Conservation (phyloP, 2,888 invertebrate genomes). For the Autographa gamma region DNA sequence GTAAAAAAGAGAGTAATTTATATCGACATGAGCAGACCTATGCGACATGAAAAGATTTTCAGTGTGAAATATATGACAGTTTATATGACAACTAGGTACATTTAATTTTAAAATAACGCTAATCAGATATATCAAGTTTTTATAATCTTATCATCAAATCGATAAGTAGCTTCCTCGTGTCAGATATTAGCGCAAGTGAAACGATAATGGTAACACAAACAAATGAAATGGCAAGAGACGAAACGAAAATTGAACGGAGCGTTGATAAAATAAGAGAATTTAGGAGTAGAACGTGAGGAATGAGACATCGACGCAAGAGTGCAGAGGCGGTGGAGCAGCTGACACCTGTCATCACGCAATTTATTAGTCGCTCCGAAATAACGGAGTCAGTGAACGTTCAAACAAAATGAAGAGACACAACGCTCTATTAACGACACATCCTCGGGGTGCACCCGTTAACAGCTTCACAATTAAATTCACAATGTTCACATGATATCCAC, state of each 20-base stretch:
- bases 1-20: conserved; percentile 36
- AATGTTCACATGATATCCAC: conserved; percentile 65
- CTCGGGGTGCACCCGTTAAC: conserved; percentile 78
- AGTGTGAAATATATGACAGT: conserved; percentile 28
- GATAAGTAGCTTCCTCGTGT: conserved; percentile 53
- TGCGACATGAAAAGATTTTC: conserved; percentile 26
- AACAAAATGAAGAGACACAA: conserved; percentile 87
- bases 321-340: conserved; percentile 89
- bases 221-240: conserved; percentile 82
- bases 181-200: conserved; percentile 72
- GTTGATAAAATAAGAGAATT: conserved; percentile 89
- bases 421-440: conserved; percentile 87
- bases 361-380: conserved; percentile 88
- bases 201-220: conserved; percentile 78
- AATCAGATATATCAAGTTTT: conserved; percentile 24
- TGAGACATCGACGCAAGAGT: conserved; percentile 89
- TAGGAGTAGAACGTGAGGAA: conserved; percentile 88
- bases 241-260: conserved; percentile 87
- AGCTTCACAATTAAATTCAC: conserved; percentile 79
- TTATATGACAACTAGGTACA: conserved; percentile 25
- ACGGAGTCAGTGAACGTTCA: conserved; percentile 86
- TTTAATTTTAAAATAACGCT: conserved; percentile 14
- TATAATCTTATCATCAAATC: conserved; percentile 30
- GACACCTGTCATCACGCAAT: conserved; percentile 89
- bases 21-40: conserved; percentile 21